A percentile compares a stretch with the other conserved stretches of the same genome.
Evolutionary conservation across 2,113 vertebrate genomes (phyloP).

Genomic region (Petroica traversi): DNA sequence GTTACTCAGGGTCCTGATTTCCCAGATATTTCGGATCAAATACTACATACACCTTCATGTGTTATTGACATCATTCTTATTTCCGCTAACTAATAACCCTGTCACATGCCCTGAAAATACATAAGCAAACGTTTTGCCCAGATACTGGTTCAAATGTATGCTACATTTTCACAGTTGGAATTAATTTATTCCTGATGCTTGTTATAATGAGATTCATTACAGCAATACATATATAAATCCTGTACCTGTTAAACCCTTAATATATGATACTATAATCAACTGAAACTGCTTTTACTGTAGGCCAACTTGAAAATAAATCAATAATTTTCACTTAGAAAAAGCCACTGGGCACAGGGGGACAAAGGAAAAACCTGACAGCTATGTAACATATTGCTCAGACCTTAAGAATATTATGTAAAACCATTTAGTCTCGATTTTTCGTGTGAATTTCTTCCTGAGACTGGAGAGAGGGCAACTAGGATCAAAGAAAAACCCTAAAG

Average conservation of each 20-base stretch:
- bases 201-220: not conserved
- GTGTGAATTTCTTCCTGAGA: not conserved
- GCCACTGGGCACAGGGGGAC: fast-evolving
- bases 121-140: not conserved
- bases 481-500: not conserved
- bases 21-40: not conserved
- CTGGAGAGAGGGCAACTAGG: not conserved
- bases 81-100: not conserved
- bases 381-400: not conserved
- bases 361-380: not conserved
- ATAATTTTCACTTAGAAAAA: not conserved
- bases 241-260: not conserved
- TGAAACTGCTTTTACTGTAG: not conserved
- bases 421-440: not conserved
- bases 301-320: not conserved
- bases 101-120: not conserved
- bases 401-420: not conserved
- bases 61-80: not conserved
- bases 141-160: not conserved
- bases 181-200: not conserved
- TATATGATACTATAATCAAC: not conserved
- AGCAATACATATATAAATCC: not conserved
- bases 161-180: not conserved
- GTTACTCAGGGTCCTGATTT: not conserved
- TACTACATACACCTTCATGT: not conserved